Percentiles rank a stretch among this genome's conserved stretches.
These are phyloP conservation scores for Pristionchus entomophagus DNA, from an alignment of 2,888 invertebrate species.

Conservation along the genomic window DNA sequence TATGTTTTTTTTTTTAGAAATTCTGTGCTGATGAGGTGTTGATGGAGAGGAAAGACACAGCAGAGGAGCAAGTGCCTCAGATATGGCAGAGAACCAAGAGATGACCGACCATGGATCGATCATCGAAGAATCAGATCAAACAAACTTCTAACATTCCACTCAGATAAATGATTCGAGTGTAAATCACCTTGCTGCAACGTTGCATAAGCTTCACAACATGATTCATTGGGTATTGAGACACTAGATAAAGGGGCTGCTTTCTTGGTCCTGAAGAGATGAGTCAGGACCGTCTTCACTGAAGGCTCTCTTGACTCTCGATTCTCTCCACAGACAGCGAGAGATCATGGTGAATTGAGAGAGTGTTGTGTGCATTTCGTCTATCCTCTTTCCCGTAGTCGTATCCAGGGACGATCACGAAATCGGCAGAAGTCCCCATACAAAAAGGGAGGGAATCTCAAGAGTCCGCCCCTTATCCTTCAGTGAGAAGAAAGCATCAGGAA, in stretches of 20 bases:
- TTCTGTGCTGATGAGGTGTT: not conserved
- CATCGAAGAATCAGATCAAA: not conserved
- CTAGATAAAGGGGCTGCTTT: not conserved
- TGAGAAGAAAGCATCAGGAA: not conserved
- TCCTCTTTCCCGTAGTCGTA: not conserved
- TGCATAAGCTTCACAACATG: not conserved
- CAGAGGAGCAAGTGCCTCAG: not conserved
- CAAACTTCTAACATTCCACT: not conserved
- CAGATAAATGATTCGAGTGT: not conserved
- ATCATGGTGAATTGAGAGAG: not conserved
- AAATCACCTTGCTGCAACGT: too few species aligned
- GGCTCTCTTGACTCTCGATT: not conserved
- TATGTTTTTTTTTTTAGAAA: not conserved
- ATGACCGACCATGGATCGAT: not conserved
- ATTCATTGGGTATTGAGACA: not conserved
- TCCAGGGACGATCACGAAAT: conserved; percentile 20
- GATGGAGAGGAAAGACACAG: not conserved
- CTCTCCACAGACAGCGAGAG: not conserved
- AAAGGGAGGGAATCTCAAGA: not conserved
- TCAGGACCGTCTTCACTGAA: not conserved
- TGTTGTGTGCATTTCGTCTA: not conserved
- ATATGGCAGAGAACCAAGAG: not conserved
- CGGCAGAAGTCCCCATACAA: not conserved
- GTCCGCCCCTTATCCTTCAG: not conserved
- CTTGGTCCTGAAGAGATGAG: not conserved